Percentiles rank a stretch among this genome's conserved stretches.
phyloP scores from a whole-genome alignment of 2,888 invertebrate genomes.

The Dione juno region DNA sequence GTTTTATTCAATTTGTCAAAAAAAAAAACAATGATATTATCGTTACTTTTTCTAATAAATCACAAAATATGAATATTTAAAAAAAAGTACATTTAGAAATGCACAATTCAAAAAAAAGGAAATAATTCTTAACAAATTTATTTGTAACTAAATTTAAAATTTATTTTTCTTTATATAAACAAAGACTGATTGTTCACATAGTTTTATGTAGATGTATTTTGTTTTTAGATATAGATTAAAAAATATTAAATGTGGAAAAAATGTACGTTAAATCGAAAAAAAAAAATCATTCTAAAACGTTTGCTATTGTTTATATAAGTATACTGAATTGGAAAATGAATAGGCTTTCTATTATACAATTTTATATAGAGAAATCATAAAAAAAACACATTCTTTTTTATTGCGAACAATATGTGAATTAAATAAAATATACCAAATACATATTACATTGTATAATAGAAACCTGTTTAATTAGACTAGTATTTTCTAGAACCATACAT shows the following conservation, averaged over 20 bases:
- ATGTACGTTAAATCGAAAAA: neutral
- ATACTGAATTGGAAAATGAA: neutral
- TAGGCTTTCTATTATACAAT: neutral
- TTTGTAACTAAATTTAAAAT: conserved; percentile 57
- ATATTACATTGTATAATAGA: conserved; percentile 15
- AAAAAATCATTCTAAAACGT: neutral
- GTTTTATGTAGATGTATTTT: conserved; percentile 41
- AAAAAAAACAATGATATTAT: neutral
- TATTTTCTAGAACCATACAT: conserved; percentile 1
- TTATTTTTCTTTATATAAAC: conserved; percentile 57
- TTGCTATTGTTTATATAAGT: no score
- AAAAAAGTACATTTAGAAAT: conserved; percentile 17
- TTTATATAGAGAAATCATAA: neutral
- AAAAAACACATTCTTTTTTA: neutral
- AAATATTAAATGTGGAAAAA: conserved; percentile 10
- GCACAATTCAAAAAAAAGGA: conserved; percentile 49
- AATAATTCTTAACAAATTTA: conserved; percentile 43
- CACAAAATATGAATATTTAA: neutral
- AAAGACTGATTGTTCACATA: conserved; percentile 78
- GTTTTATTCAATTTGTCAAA: neutral
- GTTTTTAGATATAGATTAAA: conserved; percentile 18
- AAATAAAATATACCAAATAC: neutral
- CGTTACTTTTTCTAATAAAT: neutral
- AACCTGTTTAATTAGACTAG: neutral
- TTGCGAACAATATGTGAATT: neutral